These are phyloP conservation scores for Incurvaria masculella DNA, from an alignment of 2,888 invertebrate species.

Conservation along the genomic window DNA sequence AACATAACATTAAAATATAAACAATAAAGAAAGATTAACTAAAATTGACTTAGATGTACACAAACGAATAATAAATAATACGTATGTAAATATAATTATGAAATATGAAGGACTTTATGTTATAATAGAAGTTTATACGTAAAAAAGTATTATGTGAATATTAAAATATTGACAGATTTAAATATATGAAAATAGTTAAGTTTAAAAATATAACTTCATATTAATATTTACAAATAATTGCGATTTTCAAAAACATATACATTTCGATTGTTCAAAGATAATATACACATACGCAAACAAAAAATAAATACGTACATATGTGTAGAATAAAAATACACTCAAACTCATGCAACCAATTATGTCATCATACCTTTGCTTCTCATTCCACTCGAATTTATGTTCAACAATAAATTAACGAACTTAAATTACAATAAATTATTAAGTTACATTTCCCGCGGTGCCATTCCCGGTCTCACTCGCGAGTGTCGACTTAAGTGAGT, in stretches of 20 bases:
- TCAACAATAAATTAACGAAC: constrained; percentile 17
- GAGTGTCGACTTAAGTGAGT: background rate
- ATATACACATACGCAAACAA: background rate
- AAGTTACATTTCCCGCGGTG: background rate
- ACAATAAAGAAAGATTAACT: too few relatives aligned
- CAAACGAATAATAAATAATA: too few relatives aligned
- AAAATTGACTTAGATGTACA: too few relatives aligned
- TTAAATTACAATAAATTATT: constrained; percentile 14
- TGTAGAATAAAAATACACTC: background rate
- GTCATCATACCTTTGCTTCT: too few relatives aligned
- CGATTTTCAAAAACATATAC: background rate
- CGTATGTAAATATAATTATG: too few relatives aligned
- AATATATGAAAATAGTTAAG: background rate
- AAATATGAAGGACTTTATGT: background rate
- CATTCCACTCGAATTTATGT: constrained; percentile 12
- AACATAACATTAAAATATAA: too few relatives aligned
- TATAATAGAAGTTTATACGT: background rate
- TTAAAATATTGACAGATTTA: too few relatives aligned
- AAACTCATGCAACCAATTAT: constrained; percentile 3
- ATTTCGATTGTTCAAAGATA: background rate
- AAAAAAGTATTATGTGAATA: constrained; percentile 1
- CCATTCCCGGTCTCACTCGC: too few relatives aligned
- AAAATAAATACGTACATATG: background rate
- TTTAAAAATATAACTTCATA: too few relatives aligned
- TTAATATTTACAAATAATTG: background rate